Evolutionary conservation across 2,113 vertebrate genomes (phyloP), one percentile per base, ranked within the genome.

Genomic region (Eulemur rufifrons): DNA sequence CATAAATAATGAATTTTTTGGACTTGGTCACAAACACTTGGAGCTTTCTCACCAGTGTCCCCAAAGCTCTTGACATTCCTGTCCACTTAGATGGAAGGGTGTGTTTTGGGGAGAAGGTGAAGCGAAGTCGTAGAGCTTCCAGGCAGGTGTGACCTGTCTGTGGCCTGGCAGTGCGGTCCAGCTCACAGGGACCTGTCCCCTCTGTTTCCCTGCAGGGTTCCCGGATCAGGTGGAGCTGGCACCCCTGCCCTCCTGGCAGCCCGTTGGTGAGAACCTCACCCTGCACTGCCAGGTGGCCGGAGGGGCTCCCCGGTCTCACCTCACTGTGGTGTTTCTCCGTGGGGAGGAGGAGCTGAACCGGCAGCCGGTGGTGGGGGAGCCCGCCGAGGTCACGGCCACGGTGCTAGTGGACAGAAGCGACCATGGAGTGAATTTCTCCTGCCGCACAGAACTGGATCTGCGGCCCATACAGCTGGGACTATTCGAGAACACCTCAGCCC

Each of bases 381-480:
- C 98, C 39, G 97, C 98, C 6, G 80, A 98, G 98, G 74, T 91
- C 98, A 94, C 94, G 0, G 98, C 97, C 52, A 4, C 69, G 1
- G 61, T 99, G 95, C 97, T 47, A 0, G 99, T 97, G 0, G 93
- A 77, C 52, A 98, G 97, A 92, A 81, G n/a, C 0, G 98, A 99
- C 73, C 61, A 99, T 0, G 98, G 98, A 42, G 98, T 97, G 14
- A 98, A 92, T 69, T 96, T 99, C 98, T 99, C 97, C 1, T 99
- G 99, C 97, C 98, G 97, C 6, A 98, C 98, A 0, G 96, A 98
- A 95, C 98, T 99, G 74, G 97, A 99, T 91, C 98, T 99, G 13
- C 98, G 92, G 14, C 83, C 98, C 17, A 96, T 97, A 85, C 98
- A 98, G 25, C 98, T 98, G 14, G 98, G 89, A 1, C 97, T 97